Evolutionary conservation across 2,113 vertebrate species (phyloP), one percentile per base, ranked within the genome.

Genomic region (Protobothrops flavoviridis): DNA sequence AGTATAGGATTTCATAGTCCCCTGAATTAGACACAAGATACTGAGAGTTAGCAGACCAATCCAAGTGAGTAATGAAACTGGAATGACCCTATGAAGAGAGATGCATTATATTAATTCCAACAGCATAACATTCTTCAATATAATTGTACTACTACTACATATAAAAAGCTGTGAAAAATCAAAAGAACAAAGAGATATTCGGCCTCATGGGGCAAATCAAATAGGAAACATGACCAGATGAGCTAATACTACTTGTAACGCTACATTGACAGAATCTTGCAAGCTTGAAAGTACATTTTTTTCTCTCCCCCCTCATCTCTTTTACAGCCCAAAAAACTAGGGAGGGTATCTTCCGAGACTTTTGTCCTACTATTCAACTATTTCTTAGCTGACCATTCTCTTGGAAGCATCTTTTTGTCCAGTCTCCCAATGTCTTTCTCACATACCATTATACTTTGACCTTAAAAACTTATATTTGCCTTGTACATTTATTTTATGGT

Each of bases 1-100:
- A 99, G 96, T 99, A 99, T 33, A 99, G 98, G 93, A 99, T 99
- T 97, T 99, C 99, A 57, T 99, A 99, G 97, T 99, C 99, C 91
- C 99, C 99, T 45, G 99, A 99, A 96, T 99, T 99, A 52, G 99
- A 99, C 91, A 99, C 98, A 89, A 99, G 98, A 97, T 99, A 99
- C 24, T 99, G 99, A 0, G 99, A 99, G 96, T 99, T 99, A 94
- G 98, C 97, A 1, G 99, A 99, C 99, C 99, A 99, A 97, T 99
- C 99, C 97, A 99, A 96, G 95, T 99, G 99, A 90, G 99, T 99
- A 95, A 99, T 99, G 97, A 99, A 99, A 96, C 99, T 99, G 95
- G 99, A 99, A 96, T 99, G 99, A 96, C 99, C 99, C 99, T 99
- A 95, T 0, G 91, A 94, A 91, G 91, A 91, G 90, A 95, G 93